Evolutionary conservation across 2,797 vertebrate genomes (phyloP).

Genomic region (Pangasius larnaudii): DNA sequence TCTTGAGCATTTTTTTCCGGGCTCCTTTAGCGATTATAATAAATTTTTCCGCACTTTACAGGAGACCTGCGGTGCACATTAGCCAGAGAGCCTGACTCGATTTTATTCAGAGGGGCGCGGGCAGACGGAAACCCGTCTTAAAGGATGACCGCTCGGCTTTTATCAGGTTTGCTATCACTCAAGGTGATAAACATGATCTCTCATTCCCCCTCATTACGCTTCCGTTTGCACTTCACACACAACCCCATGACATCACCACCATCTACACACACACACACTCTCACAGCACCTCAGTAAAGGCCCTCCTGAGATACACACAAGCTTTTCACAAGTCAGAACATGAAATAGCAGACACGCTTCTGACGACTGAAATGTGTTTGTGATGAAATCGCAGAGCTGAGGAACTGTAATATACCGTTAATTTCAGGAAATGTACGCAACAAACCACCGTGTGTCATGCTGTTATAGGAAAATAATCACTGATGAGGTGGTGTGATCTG

Average conservation of each 20-base stretch:
- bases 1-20: conserved; percentile 65
- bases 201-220: conserved; percentile 56
- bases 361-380: not conserved
- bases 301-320: conserved; percentile 71
- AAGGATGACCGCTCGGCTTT: conserved; percentile 71
- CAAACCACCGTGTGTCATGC: not conserved
- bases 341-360: not conserved
- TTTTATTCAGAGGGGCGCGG: conserved; percentile 76
- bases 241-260: conserved; percentile 57
- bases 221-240: conserved; percentile 54
- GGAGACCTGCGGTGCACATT: conserved; percentile 74
- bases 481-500: not conserved
- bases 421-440: not conserved
- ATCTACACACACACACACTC: conserved; percentile 60
- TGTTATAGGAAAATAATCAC: not conserved
- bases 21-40: conserved; percentile 69
- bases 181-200: conserved; percentile 62
- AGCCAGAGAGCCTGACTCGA: conserved; percentile 77
- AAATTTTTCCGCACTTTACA: conserved; percentile 66
- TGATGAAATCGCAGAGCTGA: not conserved
- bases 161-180: conserved; percentile 66
- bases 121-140: conserved; percentile 75
- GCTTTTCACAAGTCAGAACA: conserved; percentile 19
- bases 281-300: conserved; percentile 63
- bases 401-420: not conserved